A percentile compares a stretch with the other conserved stretches of the same genome.
Conservation (phyloP, 2,797 vertebrate genomes). For the Takifugu ocellatus region DNA sequence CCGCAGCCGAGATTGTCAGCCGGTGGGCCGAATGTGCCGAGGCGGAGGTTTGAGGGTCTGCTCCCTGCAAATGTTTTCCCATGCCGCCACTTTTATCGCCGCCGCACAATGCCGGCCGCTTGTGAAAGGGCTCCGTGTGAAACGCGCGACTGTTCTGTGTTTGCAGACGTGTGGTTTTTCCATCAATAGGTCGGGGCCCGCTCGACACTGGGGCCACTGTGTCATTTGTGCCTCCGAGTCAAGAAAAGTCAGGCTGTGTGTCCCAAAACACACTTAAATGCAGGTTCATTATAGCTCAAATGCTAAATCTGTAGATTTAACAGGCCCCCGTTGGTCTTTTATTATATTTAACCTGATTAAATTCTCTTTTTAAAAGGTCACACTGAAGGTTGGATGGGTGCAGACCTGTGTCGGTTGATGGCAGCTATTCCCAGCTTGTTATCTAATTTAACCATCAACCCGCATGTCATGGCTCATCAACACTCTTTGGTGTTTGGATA, state of each 20-base stretch:
- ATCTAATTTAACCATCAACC: too few relatives aligned
- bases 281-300: constrained; percentile 47
- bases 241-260: neutral
- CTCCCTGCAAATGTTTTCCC: constrained; percentile 18
- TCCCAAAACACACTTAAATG: constrained; percentile 17
- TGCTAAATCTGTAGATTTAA: constrained; percentile 26
- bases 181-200: constrained; percentile 41
- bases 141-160: constrained; percentile 38
- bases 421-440: too few relatives aligned
- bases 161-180: constrained; percentile 25
- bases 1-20: constrained; percentile 21
- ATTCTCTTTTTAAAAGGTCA: too few relatives aligned
- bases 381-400: too few relatives aligned
- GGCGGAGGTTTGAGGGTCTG: constrained; percentile 40
- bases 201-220: constrained; percentile 40
- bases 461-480: too few relatives aligned
- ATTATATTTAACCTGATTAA: too few relatives aligned
- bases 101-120: constrained; percentile 46
- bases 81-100: constrained; percentile 33
- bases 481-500: too few relatives aligned
- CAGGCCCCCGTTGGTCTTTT: too few relatives aligned
- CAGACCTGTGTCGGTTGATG: too few relatives aligned
- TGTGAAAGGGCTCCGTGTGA: constrained; percentile 52
- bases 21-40: constrained; percentile 27
- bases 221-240: constrained; percentile 18